A percentile compares a stretch with the other conserved stretches of the same genome.
These are phyloP conservation scores for Ictalurus furcatus DNA, from an alignment of 2,113 vertebrate genomes.

Conservation along the genomic window DNA sequence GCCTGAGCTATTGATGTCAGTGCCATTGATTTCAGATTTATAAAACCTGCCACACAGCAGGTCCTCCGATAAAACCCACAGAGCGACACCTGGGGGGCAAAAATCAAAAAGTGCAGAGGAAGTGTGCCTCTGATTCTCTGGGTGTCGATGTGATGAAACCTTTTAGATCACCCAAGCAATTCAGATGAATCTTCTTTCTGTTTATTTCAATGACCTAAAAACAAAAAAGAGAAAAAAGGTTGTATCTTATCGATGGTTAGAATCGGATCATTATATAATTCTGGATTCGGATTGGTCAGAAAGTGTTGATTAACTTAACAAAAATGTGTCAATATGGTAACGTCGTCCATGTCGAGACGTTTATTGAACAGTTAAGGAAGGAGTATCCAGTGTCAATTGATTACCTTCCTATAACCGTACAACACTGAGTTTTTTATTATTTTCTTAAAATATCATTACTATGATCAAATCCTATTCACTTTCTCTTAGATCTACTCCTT, in stretches of 20 bases:
- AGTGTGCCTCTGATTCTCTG: neutral
- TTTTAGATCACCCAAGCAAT: neutral
- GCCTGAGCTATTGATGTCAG: slow-evolving; percentile 12
- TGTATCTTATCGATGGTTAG: neutral
- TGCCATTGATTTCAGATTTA: slow-evolving; percentile 29
- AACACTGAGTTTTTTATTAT: neutral
- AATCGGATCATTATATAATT: neutral
- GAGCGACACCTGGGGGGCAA: slow-evolving; percentile 8
- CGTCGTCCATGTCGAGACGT: neutral
- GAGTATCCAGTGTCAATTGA: neutral
- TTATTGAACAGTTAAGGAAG: neutral
- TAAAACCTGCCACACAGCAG: slow-evolving; percentile 44
- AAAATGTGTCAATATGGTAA: neutral
- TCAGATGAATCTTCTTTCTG: neutral
- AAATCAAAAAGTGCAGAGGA: neutral
- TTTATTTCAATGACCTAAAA: neutral
- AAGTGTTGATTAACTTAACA: neutral
- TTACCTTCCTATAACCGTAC: neutral
- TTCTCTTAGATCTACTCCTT: neutral
- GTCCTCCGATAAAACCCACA: slow-evolving; percentile 10
- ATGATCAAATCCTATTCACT: neutral
- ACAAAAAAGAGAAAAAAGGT: neutral
- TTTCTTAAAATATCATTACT: neutral
- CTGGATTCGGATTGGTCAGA: neutral
- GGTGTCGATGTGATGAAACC: neutral